These are phyloP conservation scores for Drosophila mulleri DNA, from an alignment of 2,888 invertebrate genomes.

Conservation along the genomic window DNA sequence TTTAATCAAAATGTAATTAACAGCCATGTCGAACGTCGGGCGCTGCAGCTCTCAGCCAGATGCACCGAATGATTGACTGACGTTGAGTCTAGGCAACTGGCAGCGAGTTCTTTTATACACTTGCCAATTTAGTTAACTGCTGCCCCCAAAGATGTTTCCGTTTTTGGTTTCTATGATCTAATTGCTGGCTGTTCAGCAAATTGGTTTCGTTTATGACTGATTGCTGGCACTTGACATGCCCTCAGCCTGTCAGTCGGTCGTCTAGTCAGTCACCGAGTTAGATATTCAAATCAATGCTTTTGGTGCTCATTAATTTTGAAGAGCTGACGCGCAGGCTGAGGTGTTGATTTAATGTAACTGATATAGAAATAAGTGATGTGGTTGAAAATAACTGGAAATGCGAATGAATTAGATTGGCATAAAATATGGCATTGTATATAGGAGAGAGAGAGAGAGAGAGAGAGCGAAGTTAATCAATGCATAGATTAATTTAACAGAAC, in stretches of 20 bases:
- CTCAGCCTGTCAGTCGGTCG: background rate
- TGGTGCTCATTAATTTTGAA: slow-evolving; percentile 44
- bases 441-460: no score
- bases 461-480: no score
- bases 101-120: slow-evolving; percentile 2
- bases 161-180: slow-evolving; percentile 40
- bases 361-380: slow-evolving; percentile 13
- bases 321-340: slow-evolving; percentile 1
- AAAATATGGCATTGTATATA: no score
- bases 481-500: no score
- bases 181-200: slow-evolving; percentile 36
- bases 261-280: background rate
- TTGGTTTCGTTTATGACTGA: slow-evolving; percentile 52
- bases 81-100: slow-evolving; percentile 18
- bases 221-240: slow-evolving; percentile 27
- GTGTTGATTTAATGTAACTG: background rate
- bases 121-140: slow-evolving; percentile 24
- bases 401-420: background rate
- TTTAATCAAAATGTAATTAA: slow-evolving; percentile 79
- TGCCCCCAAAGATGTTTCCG: slow-evolving; percentile 21
- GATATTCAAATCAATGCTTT: slow-evolving; percentile 49
- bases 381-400: background rate
- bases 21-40: slow-evolving; percentile 48
- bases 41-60: slow-evolving; percentile 44
- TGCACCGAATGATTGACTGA: slow-evolving; percentile 53